Conservation (phyloP, 2,113 vertebrate species). For the Melanerpes aurifrons region DNA sequence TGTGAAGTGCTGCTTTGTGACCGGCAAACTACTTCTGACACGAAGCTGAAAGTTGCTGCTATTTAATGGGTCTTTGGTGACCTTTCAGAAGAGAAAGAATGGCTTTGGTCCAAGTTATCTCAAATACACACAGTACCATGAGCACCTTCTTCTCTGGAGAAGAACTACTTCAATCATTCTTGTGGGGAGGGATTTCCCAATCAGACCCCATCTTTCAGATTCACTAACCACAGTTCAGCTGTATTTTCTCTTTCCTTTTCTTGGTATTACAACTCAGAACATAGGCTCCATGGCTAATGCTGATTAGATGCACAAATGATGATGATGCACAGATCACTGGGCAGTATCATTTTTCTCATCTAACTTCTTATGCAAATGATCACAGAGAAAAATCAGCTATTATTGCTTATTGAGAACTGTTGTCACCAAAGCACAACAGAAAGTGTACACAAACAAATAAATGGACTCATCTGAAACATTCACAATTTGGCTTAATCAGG, state of each 20-base stretch:
- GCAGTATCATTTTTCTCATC: conserved; percentile 32
- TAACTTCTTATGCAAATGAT: conserved; percentile 40
- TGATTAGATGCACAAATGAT: conserved; percentile 8
- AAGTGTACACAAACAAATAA: conserved; percentile 12
- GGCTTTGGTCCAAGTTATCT: neutral
- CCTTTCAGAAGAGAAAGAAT: conserved; percentile 38
- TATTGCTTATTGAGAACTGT: conserved; percentile 16
- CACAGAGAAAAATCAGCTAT: conserved; percentile 24
- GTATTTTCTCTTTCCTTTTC: neutral
- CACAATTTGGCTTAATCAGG: neutral
- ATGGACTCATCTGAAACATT: neutral
- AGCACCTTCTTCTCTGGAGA: neutral
- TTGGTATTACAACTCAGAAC: neutral
- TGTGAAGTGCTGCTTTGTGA: conserved; percentile 34
- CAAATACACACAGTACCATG: neutral
- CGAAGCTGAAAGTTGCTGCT: conserved; percentile 1
- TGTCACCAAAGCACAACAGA: neutral
- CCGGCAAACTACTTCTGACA: conserved; percentile 43
- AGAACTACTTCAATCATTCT: neutral
- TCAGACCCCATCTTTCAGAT: neutral
- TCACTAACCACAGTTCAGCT: neutral
- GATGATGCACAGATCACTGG: conserved; percentile 34
- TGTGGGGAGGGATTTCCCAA: neutral
- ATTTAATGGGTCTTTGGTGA: conserved; percentile 32
- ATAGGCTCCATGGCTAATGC: neutral